Percentiles rank a stretch among this genome's conserved stretches.
phyloP scores from a whole-genome alignment of 2,888 invertebrate genomes.

The Hypena proboscidalis region DNA sequence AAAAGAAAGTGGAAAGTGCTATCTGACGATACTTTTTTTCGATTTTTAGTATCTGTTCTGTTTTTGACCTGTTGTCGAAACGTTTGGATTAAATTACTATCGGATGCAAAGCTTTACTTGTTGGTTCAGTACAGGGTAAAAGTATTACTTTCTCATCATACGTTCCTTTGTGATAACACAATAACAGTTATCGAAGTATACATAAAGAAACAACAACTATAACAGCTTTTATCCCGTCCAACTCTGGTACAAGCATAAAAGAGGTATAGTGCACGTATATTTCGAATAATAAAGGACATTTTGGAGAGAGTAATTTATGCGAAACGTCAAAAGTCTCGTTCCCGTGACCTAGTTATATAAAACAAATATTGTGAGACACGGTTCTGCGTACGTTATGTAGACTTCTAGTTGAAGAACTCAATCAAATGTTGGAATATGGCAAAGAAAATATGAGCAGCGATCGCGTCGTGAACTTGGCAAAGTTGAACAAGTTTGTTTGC shows the following conservation, averaged over 20 bases:
- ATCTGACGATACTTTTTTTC: too few species aligned
- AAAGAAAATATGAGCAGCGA: constrained; percentile 8
- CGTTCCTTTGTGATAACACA: too few species aligned
- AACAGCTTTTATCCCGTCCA: constrained; percentile 4
- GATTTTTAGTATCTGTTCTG: too few species aligned
- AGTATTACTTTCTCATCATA: too few species aligned
- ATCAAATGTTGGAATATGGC: constrained; percentile 19
- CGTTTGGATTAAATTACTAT: too few species aligned
- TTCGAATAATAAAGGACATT: constrained; percentile 42
- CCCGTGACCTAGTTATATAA: constrained; percentile 40
- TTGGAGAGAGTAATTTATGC: constrained; percentile 45
- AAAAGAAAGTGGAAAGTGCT: too few species aligned
- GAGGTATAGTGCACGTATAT: constrained; percentile 15
- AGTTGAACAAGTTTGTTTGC: too few species aligned
- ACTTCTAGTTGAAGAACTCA: constrained; percentile 13
- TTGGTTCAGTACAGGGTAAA: too few species aligned
- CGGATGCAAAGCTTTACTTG: too few species aligned
- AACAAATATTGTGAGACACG: constrained; percentile 39
- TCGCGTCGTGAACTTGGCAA: too few species aligned
- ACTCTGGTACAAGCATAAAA: constrained; percentile 5
- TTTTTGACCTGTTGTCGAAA: too few species aligned
- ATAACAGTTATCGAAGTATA: too few species aligned
- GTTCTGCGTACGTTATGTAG: constrained; percentile 18
- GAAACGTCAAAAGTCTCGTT: constrained; percentile 33
- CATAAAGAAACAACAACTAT: constrained; percentile 4